Evolutionary conservation across 2,888 invertebrate species (phyloP).

Genomic region (Onchidella celtica): DNA sequence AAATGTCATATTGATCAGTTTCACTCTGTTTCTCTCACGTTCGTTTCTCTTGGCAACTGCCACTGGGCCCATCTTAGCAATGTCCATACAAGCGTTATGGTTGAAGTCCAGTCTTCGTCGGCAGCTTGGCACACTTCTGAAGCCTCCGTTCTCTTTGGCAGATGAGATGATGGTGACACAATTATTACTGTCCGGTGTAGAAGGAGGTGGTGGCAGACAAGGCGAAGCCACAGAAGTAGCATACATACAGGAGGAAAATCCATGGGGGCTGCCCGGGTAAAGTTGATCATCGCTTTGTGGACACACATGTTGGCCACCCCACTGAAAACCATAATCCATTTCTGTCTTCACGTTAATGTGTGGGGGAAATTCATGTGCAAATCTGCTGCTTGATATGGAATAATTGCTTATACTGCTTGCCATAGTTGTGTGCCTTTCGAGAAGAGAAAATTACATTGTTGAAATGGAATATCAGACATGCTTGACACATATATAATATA

Average conservation of each 20-base stretch:
- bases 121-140: constrained; percentile 37
- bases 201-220: neutral
- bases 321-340: neutral
- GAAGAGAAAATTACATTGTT: too few species aligned
- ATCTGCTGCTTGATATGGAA: neutral
- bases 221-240: constrained; percentile 35
- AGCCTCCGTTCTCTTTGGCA: constrained; percentile 44
- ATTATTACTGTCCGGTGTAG: neutral
- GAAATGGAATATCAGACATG: too few species aligned
- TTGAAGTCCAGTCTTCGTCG: constrained; percentile 53
- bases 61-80: constrained; percentile 83
- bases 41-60: constrained; percentile 93
- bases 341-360: constrained; percentile 21
- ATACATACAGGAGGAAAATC: constrained; percentile 48
- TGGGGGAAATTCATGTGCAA: neutral
- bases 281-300: neutral
- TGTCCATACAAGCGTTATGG: constrained; percentile 45
- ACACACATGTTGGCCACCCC: neutral
- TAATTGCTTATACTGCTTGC: neutral
- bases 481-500: too few species aligned
- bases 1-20: constrained; percentile 84
- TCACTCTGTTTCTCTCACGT: constrained; percentile 95
- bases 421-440: too few species aligned
- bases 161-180: neutral
- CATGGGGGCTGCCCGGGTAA: constrained; percentile 8